These are phyloP conservation scores for Melanocharis versteri DNA, from an alignment of 2,113 vertebrate species.

Conservation along the genomic window DNA sequence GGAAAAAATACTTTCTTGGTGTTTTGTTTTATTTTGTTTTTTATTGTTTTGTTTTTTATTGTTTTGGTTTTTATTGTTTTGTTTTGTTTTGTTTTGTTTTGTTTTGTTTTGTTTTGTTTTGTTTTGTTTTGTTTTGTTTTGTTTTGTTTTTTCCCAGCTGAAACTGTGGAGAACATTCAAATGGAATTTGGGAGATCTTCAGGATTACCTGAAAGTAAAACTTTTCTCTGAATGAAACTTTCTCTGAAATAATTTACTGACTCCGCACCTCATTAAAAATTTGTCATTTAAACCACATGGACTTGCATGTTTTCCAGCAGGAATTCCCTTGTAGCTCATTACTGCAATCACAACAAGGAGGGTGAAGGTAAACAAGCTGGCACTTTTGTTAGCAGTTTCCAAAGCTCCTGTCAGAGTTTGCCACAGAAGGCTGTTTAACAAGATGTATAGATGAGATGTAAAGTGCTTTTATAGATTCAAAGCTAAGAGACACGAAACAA, in stretches of 20 bases:
- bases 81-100: too few relatives aligned
- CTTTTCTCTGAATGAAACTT: not conserved
- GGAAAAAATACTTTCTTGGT: not conserved
- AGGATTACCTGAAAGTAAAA: not conserved
- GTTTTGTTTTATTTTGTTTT: too few relatives aligned
- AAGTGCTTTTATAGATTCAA: not conserved
- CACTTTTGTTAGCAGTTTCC: not conserved
- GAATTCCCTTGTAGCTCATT: not conserved
- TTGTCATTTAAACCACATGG: not conserved
- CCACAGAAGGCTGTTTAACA: not conserved
- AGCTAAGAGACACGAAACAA: not conserved
- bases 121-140: too few relatives aligned
- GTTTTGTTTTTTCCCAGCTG: rapidly evolving
- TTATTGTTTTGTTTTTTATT: not conserved
- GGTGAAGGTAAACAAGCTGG: not conserved
- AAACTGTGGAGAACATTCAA: not conserved
- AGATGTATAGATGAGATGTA: not conserved
- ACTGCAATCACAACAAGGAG: not conserved
- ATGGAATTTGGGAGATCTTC: not conserved
- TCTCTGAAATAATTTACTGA: not conserved
- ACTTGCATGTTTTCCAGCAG: not conserved
- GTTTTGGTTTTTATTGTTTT: too few relatives aligned
- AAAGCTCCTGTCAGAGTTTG: not conserved
- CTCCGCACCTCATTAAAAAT: not conserved
- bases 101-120: too few relatives aligned